Percentiles rank a stretch among this genome's conserved stretches.
These are phyloP conservation scores for human DNA, from an alignment of 2,113 vertebrate genomes.

Conservation along the genomic window GRCh38 chr2:156543501-156544000, in stretches of 20 bases:
- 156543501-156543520: background rate
- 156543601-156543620: background rate
- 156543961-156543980: background rate
- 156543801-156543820: background rate
- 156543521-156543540: background rate
- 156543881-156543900: background rate
- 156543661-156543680: background rate
- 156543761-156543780: background rate
- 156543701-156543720: background rate
- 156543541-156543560: background rate
- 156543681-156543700: background rate
- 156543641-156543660: background rate
- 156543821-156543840: background rate
- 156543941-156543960: background rate
- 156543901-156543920: constrained; percentile 18
- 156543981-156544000: background rate
- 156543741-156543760: background rate
- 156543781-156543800: no score
- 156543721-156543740: background rate
- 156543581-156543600: background rate
- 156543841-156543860: background rate
- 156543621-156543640: background rate
- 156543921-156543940: background rate
- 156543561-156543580: background rate
- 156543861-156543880: background rate